Conservation (phyloP, 2,797 vertebrate genomes). For the Strix occidentalis region DNA sequence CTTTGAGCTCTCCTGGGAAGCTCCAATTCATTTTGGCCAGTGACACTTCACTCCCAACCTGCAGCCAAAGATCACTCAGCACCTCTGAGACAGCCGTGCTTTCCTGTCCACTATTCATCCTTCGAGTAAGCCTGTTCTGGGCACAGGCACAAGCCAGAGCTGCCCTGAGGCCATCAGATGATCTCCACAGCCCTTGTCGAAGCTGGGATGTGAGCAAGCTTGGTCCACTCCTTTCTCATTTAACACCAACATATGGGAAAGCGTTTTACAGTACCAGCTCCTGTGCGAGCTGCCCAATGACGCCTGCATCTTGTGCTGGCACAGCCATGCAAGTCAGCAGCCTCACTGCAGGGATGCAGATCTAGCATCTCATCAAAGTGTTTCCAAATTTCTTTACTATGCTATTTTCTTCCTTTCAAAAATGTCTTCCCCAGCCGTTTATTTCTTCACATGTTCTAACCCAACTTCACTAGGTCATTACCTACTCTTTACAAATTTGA, state of each 20-base stretch:
- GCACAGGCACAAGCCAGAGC: neutral
- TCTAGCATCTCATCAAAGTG: neutral
- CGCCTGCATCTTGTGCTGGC: neutral
- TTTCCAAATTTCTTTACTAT: neutral
- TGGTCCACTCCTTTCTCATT: neutral
- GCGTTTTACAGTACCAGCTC: neutral
- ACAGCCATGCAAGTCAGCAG: neutral
- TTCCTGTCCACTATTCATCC: neutral
- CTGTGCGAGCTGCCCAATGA: neutral
- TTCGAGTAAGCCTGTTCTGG: neutral
- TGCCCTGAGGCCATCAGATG: neutral
- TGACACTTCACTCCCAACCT: neutral
- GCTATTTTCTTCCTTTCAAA: neutral
- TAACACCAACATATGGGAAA: neutral
- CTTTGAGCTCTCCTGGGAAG: neutral
- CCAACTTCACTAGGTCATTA: neutral
- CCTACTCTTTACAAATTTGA: neutral
- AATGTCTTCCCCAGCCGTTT: neutral
- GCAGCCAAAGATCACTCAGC: neutral
- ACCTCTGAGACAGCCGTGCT: neutral
- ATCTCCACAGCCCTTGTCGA: neutral
- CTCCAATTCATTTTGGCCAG: neutral
- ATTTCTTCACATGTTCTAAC: neutral
- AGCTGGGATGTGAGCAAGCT: neutral
- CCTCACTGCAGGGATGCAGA: neutral